phyloP scores from a whole-genome alignment of 2,797 vertebrate genomes.

The Gymnodraco acuticeps region DNA sequence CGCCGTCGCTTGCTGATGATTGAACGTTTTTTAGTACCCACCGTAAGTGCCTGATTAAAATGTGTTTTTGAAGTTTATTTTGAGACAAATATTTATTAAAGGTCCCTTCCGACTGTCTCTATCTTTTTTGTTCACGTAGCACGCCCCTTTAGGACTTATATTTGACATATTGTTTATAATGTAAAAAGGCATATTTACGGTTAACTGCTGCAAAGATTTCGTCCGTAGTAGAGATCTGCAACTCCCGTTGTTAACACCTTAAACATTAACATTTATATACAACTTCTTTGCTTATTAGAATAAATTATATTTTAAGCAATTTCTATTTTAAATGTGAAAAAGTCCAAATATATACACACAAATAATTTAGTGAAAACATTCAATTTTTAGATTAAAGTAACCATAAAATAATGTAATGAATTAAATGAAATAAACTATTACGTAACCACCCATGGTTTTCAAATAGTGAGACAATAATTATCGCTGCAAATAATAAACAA shows the following conservation, averaged over 20 bases:
- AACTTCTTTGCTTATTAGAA: no score
- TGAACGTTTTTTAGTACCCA: neutral
- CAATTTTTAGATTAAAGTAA: neutral
- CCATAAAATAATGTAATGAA: neutral
- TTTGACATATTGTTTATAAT: neutral
- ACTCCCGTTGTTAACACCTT: neutral
- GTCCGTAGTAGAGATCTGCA: constrained; percentile 14
- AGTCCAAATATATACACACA: neutral
- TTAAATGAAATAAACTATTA: neutral
- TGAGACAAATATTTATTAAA: fast-evolving
- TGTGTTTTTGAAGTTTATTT: fast-evolving
- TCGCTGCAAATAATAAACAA: neutral
- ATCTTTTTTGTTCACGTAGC: neutral
- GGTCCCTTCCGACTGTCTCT: fast-evolving
- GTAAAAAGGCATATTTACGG: constrained; percentile 34
- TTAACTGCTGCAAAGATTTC: constrained; percentile 44
- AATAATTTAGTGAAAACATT: neutral
- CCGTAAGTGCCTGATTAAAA: constrained; percentile 53
- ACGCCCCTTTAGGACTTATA: fast-evolving
- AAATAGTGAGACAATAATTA: neutral
- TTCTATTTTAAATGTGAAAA: neutral
- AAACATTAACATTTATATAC: neutral
- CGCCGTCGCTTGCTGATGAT: constrained; percentile 55
- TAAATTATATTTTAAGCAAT: no score
- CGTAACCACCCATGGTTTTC: neutral